Conservation (phyloP, 2,113 vertebrate genomes). For the Centropus bengalensis region DNA sequence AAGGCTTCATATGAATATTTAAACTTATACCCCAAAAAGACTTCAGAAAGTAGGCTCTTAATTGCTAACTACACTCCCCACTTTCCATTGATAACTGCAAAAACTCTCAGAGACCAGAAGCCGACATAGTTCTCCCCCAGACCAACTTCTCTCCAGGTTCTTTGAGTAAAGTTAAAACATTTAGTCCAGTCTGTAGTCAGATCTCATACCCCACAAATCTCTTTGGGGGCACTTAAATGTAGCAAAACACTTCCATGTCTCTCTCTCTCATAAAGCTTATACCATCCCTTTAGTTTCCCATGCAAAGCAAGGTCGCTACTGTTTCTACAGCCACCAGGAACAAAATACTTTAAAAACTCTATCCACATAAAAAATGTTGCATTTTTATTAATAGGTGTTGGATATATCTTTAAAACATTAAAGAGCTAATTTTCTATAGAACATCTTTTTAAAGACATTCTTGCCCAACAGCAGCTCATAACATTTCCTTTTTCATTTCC, state of each 20-base stretch:
- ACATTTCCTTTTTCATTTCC: background rate
- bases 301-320: background rate
- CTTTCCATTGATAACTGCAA: background rate
- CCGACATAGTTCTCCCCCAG: rapidly evolving
- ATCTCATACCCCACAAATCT: background rate
- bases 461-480: background rate
- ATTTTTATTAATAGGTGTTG: background rate
- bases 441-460: background rate
- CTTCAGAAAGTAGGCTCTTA: background rate
- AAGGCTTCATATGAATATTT: background rate
- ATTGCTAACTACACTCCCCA: background rate
- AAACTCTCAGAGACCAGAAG: background rate
- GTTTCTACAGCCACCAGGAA: background rate
- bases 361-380: background rate
- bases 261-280: background rate
- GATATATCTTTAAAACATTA: background rate
- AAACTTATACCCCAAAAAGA: background rate
- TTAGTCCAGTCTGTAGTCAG: background rate
- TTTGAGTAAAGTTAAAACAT: background rate
- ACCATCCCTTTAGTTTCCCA: background rate
- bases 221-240: background rate
- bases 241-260: background rate
- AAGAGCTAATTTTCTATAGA: background rate
- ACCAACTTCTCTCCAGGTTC: background rate
- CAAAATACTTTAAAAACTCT: background rate